Conservation (phyloP, 2,113 vertebrate species). For the Dasyurus viverrinus region DNA sequence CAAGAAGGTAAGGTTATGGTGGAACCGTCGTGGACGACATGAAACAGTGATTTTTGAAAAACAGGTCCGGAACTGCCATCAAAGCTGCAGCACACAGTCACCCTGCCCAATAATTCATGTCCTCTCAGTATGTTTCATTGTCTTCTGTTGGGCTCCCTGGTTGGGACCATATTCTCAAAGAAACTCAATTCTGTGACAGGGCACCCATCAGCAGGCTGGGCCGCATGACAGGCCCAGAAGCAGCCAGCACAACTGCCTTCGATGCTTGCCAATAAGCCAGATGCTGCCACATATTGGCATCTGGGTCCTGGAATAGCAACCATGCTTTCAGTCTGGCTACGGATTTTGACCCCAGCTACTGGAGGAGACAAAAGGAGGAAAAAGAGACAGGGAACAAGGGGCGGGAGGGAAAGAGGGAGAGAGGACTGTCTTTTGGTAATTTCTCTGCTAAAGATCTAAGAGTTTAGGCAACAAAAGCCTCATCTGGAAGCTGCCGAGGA, state of each 20-base stretch:
- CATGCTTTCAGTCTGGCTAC: constrained; percentile 82
- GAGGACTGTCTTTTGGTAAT: constrained; percentile 78
- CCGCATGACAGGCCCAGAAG: constrained; percentile 77
- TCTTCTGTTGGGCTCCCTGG: constrained; percentile 67
- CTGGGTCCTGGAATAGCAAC: constrained; percentile 87
- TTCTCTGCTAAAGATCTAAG: constrained; percentile 73
- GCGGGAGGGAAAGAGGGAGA: constrained; percentile 53
- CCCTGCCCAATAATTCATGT: constrained; percentile 57
- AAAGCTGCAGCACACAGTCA: constrained; percentile 10
- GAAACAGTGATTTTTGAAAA: constrained; percentile 57
- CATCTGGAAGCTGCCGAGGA: constrained; percentile 56
- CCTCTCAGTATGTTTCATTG: constrained; percentile 63
- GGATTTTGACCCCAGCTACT: constrained; percentile 80
- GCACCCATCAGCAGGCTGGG: constrained; percentile 74
- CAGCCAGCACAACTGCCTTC: constrained; percentile 81
- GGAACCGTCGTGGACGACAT: constrained; percentile 64
- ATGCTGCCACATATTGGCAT: constrained; percentile 89
- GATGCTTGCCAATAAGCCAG: constrained; percentile 86
- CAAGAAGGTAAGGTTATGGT: constrained; percentile 82
- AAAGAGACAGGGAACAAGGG: constrained; percentile 71
- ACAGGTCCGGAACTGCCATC: constrained; percentile 30
- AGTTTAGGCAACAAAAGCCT: constrained; percentile 72
- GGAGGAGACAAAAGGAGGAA: constrained; percentile 85
- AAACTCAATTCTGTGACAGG: constrained; percentile 76
- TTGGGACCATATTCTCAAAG: constrained; percentile 81